Evolutionary conservation across 1,140 invertebrate genomes (phyloP).

Genomic region (Halotydeus destructor): DNA sequence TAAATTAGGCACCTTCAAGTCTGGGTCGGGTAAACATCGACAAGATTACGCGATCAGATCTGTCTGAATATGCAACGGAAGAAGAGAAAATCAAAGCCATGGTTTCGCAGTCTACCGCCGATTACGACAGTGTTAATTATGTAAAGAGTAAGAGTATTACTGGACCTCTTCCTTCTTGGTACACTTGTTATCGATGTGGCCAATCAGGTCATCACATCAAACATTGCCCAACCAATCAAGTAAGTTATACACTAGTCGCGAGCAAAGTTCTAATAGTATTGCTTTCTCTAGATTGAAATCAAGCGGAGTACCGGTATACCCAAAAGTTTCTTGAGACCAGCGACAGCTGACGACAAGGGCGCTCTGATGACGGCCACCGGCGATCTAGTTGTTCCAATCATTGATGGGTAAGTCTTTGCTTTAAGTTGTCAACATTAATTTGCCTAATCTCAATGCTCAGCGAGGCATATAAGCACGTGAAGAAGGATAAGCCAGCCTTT

Average conservation of each 20-base stretch:
- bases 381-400: constrained; percentile 67
- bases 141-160: constrained; percentile 20
- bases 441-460: too few species aligned
- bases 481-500: constrained; percentile 41
- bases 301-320: constrained; percentile 94
- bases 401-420: constrained; percentile 54
- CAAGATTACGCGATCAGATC: constrained; percentile 40
- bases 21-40: neutral
- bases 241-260: constrained; percentile 18
- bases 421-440: too few species aligned
- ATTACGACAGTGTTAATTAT: constrained; percentile 91
- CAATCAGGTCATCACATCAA: constrained; percentile 36
- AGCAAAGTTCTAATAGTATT: constrained; percentile 3
- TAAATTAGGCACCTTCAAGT: neutral
- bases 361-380: constrained; percentile 83
- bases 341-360: constrained; percentile 65
- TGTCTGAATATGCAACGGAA: constrained; percentile 69
- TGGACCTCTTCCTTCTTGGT: constrained; percentile 65
- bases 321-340: constrained; percentile 78
- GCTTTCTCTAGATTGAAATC: constrained; percentile 33
- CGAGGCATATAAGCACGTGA: constrained; percentile 50
- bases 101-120: constrained; percentile 84
- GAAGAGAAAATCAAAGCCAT: constrained; percentile 92
- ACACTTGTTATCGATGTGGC: constrained; percentile 40
- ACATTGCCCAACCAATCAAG: constrained; percentile 37